Conservation (phyloP, 2,113 vertebrate species). For the Struthio camelus region DNA sequence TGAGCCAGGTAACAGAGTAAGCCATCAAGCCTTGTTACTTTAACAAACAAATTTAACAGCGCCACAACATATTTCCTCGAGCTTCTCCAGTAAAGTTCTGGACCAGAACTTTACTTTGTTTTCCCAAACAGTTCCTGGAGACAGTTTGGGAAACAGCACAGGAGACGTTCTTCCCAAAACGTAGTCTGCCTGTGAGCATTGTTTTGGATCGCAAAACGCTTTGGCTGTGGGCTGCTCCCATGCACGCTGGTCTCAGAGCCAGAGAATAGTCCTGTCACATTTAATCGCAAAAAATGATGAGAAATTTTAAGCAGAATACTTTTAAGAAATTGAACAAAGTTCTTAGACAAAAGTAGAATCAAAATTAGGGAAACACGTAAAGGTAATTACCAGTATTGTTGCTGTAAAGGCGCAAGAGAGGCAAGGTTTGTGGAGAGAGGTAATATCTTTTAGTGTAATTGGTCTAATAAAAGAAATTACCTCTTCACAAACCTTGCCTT, state of each 20-base stretch:
- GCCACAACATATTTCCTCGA: not conserved
- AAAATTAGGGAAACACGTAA: not conserved
- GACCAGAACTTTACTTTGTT: accelerated
- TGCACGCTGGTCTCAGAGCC: accelerated
- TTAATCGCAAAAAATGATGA: not conserved
- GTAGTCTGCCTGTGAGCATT: accelerated
- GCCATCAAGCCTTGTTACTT: not conserved
- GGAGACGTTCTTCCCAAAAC: not conserved
- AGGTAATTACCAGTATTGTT: not conserved
- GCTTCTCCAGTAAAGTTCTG: accelerated
- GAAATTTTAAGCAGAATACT: not conserved
- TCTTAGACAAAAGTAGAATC: accelerated
- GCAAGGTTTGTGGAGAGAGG: not conserved
- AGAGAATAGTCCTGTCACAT: accelerated
- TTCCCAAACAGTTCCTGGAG: not conserved
- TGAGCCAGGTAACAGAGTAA: not conserved
- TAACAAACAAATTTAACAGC: not conserved
- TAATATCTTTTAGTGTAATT: not conserved
- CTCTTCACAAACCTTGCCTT: not conserved
- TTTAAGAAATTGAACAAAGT: not conserved
- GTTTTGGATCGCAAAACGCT: not conserved
- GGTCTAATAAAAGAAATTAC: not conserved
- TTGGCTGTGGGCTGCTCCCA: accelerated
- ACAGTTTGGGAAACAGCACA: not conserved
- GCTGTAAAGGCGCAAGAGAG: not conserved